phyloP scores from a whole-genome alignment of 2,113 vertebrate species.

The Dasypus novemcinctus region DNA sequence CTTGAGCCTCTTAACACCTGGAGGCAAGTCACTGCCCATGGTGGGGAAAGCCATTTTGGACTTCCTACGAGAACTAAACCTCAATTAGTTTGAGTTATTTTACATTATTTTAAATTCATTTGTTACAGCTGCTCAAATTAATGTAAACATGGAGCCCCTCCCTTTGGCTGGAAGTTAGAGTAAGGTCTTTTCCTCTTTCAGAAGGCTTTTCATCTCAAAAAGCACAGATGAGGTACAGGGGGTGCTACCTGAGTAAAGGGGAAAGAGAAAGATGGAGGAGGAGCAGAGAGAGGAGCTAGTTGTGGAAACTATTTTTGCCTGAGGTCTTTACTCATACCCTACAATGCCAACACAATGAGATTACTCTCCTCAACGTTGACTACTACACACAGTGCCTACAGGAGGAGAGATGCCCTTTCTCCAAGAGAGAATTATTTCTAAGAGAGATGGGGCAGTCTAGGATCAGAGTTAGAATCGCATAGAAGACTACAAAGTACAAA shows the following conservation, averaged over 20 bases:
- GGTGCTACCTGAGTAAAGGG: not conserved
- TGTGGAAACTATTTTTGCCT: not conserved
- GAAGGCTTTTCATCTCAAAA: not conserved
- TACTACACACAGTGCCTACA: not conserved
- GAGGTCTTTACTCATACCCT: not conserved
- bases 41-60: constrained; percentile 16
- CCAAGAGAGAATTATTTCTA: not conserved
- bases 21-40: not conserved
- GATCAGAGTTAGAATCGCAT: not conserved
- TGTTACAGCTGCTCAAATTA: constrained; percentile 22
- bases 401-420: not conserved
- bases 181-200: not conserved
- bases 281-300: not conserved
- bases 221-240: not conserved
- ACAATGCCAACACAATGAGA: not conserved
- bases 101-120: constrained; percentile 27
- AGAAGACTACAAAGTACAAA: not conserved
- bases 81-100: constrained; percentile 27
- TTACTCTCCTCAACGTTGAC: not conserved
- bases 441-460: not conserved
- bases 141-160: constrained; percentile 25
- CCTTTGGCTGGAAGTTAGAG: not conserved
- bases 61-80: constrained; percentile 25
- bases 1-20: not conserved
- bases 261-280: not conserved